phyloP scores from a whole-genome alignment of 2,113 vertebrate genomes.

The Xiphophorus hellerii region DNA sequence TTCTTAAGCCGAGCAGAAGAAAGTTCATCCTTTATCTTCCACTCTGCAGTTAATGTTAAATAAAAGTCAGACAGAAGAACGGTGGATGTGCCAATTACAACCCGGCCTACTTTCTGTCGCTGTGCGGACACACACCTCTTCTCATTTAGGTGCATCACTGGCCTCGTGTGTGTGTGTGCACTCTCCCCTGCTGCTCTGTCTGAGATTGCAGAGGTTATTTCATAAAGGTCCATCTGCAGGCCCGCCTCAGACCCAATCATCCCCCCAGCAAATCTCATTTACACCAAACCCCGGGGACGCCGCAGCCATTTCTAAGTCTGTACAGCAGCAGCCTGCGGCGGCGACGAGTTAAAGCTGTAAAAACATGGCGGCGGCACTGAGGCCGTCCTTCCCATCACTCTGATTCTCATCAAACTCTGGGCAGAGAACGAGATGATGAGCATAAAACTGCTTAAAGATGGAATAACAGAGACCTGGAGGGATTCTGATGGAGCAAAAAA shows the following conservation, averaged over 20 bases:
- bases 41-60: background rate
- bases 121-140: slow-evolving; percentile 14
- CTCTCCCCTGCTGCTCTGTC: slow-evolving; percentile 53
- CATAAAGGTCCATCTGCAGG: slow-evolving; percentile 65
- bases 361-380: slow-evolving; percentile 9
- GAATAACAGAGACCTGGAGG: background rate
- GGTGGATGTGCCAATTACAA: slow-evolving; percentile 11
- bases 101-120: slow-evolving; percentile 21
- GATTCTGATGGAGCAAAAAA: no score
- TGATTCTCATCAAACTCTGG: background rate
- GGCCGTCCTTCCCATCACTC: background rate
- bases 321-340: slow-evolving; percentile 38
- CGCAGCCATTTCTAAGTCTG: slow-evolving; percentile 47
- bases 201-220: slow-evolving; percentile 69
- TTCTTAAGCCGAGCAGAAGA: background rate
- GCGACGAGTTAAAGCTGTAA: slow-evolving; percentile 7
- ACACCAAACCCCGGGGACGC: slow-evolving; percentile 55
- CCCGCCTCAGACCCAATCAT: slow-evolving; percentile 68
- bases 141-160: slow-evolving; percentile 23
- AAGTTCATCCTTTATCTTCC: background rate
- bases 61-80: background rate
- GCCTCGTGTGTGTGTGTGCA: slow-evolving; percentile 25
- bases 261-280: slow-evolving; percentile 73
- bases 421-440: background rate
- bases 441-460: background rate